These are phyloP conservation scores for Jaculus jaculus DNA, from an alignment of 2,113 vertebrate genomes.

Conservation along the genomic window DNA sequence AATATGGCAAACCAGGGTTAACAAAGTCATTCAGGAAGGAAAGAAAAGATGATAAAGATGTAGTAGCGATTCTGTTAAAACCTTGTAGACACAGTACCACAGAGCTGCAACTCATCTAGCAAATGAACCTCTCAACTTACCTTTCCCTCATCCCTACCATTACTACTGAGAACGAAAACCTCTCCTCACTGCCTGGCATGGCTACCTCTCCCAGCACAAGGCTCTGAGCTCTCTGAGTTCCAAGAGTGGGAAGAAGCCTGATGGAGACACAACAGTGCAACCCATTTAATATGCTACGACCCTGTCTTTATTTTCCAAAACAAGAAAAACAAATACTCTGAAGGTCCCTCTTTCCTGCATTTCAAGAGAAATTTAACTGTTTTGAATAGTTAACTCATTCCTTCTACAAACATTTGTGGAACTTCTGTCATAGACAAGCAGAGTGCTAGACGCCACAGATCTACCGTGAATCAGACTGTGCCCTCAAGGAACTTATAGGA, in stretches of 20 bases:
- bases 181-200: not conserved
- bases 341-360: not conserved
- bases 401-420: conserved; percentile 7
- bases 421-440: conserved; percentile 9
- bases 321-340: not conserved
- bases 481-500: not conserved
- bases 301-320: not conserved
- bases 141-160: not conserved
- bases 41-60: not conserved
- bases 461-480: not conserved
- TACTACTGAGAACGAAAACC: not conserved
- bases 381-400: conserved; percentile 6
- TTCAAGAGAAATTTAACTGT: not conserved
- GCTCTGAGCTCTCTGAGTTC: not conserved
- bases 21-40: conserved; percentile 4
- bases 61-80: not conserved
- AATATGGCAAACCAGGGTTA: not conserved
- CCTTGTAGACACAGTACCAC: not conserved
- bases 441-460: not conserved
- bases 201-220: not conserved
- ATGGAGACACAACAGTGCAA: conserved; percentile 1
- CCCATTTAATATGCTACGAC: not conserved
- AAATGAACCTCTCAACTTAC: not conserved
- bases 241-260: not conserved
- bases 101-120: not conserved